These are phyloP conservation scores for Neolamprologus falcicula DNA, from an alignment of 2,113 vertebrate genomes.

Conservation along the genomic window DNA sequence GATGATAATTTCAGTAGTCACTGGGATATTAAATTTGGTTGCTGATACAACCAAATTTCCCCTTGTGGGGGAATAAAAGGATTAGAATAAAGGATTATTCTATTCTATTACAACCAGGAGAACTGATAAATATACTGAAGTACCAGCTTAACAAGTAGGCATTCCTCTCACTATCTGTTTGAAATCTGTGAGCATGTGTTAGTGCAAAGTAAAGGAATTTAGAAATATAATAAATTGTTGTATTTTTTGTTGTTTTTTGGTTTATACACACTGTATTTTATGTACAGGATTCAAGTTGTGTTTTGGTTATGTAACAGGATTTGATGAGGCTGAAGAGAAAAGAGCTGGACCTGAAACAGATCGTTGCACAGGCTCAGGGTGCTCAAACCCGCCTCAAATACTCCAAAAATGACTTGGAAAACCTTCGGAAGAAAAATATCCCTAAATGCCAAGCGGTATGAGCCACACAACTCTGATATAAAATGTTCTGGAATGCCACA, in stretches of 20 bases:
- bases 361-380: conserved; percentile 75
- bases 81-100: neutral
- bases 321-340: conserved; percentile 81
- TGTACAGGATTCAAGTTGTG: neutral
- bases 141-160: neutral
- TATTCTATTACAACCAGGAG: neutral
- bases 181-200: neutral
- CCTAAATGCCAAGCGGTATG: conserved; percentile 71
- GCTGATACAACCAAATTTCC: neutral
- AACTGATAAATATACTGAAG: neutral
- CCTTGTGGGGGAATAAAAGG: neutral
- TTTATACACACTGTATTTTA: neutral
- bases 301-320: conserved; percentile 56
- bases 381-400: conserved; percentile 86
- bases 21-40: neutral
- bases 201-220: neutral
- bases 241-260: neutral
- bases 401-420: conserved; percentile 79
- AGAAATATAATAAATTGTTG: neutral
- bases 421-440: conserved; percentile 77
- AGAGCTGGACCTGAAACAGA: conserved; percentile 83
- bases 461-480: neutral
- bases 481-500: neutral
- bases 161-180: neutral
- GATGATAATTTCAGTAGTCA: neutral